Base-by-base conservation (phyloP, 2,113 vertebrate genomes). In the Xenopus borealis region DNA sequence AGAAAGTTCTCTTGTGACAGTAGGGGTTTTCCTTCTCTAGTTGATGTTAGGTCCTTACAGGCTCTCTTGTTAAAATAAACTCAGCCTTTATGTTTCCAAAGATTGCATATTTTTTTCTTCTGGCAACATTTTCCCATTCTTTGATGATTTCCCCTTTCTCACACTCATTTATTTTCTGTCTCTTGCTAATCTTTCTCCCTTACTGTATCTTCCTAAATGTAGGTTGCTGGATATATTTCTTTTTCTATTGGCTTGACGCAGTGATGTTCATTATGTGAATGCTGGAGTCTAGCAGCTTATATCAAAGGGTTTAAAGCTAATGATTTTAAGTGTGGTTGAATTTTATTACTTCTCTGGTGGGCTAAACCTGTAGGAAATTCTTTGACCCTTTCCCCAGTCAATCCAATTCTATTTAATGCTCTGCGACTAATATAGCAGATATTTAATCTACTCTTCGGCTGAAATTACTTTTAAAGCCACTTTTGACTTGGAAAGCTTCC, bases 251-350 rank as follows among this genome's bases (percentile, higher is more conserved):
- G 14, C 33, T 6, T 6, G 33, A 40, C 33, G 72, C 79, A 84
- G 81, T 82, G 74, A 83, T 80, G 33, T 82, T 83, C 74, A 70
- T 84, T 79, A 75, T 79, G 53, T 82, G 85, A 85, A 79, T 16
- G 23, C 23, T 76, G 79, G 82, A 82, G 81, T 83, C 89, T 88
- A 85, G 82, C 85, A 86, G 92, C 86, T 89, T 82, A 86, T 89
- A 91, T 91, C 84, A 89, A 92, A 92, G 85, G 82, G 82, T 89
- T 92, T 87, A 83, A 83, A 90, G 85, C 86, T 88, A 91, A 91
- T 89, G 88, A 91, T 91, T 92, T 91, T 89, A 91, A 91, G 87
- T 87, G 87, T 88, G 88, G 87, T 83, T 88, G 85, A 85, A 85
- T 91, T 88, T 91, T 90, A 88, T 87, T 89, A 82, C 87, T 86